Base-by-base conservation (phyloP, 2,113 vertebrate species). In the Hirundichthys speculiger region DNA sequence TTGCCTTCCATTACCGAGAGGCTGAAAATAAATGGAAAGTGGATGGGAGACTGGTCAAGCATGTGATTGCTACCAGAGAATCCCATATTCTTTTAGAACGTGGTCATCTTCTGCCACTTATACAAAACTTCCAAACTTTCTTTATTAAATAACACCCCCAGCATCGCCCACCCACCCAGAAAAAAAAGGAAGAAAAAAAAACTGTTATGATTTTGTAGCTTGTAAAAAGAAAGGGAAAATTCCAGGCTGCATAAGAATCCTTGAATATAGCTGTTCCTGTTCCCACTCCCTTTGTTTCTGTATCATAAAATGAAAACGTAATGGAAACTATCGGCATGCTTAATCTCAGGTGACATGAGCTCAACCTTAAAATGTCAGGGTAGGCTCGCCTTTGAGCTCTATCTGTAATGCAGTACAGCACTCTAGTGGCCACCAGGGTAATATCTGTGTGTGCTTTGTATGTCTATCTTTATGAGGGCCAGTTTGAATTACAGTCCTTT, bases 321-420 rank as follows among this genome's bases (percentile, higher is more conserved):
- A 60, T 48, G 19, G 51, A 72, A 53, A 61, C 3, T 48, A 63
- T 61, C 48, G 42, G 11, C 52, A 46, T 30, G 53, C 67, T 76
- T 47, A 73, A 69, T 79, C 74, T 49, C 72, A 46, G 9, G 25
- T 34, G 73, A 46, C 42, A 30, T 39, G 45, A 73, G 52, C 48
- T 58, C 15, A 70, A 70, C 64, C 75, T 80, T 61, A 54, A 79
- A 72, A 84, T 75, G 71, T 85, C 81, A 85, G 18, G 64, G 45
- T 69, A 77, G 79, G 74, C 76, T 62, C n/a, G 12, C 61, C 55
- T 74, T 69, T 77, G 61, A 77, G 64, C 72, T 67, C 62, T 56
- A 90, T 90, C 83, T 85, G 89, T 84, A 90, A 92, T 91, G 80
- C 90, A 86, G 90, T 90, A 93, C 88, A 92, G 93, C 92, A 91